Evolutionary conservation across 2,797 vertebrate genomes (phyloP).

Genomic region (Synaphobranchus kaupii): DNA sequence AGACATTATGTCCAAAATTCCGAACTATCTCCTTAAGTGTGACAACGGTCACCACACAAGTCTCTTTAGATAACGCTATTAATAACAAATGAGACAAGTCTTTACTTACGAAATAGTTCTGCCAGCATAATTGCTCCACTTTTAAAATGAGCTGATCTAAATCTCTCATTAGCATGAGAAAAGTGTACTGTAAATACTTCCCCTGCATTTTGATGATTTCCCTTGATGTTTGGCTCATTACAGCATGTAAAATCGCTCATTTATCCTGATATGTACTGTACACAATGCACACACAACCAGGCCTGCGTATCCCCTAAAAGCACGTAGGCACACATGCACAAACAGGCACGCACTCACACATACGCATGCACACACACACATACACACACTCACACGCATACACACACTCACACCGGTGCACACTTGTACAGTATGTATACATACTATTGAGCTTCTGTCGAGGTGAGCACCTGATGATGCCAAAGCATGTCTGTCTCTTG

Average conservation of each 20-base stretch:
- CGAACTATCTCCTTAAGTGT: too few species aligned
- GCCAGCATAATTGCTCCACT: not conserved
- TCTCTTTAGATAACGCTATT: not conserved
- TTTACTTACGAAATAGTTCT: not conserved
- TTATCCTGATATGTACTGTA: not conserved
- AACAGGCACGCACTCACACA: not conserved
- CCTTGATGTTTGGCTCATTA: not conserved
- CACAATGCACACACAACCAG: not conserved
- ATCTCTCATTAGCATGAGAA: not conserved
- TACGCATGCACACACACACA: not conserved
- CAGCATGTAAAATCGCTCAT: not conserved
- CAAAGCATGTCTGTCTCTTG: conserved; percentile 2
- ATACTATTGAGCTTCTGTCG: not conserved
- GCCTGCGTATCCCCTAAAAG: not conserved
- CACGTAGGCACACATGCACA: not conserved
- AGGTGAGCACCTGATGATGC: not conserved
- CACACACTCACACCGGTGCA: not conserved
- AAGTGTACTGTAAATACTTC: conserved; percentile 12
- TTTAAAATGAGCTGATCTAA: not conserved
- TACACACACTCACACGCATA: not conserved
- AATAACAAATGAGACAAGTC: not conserved
- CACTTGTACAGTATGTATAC: not conserved
- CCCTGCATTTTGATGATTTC: not conserved
- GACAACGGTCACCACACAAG: not conserved
- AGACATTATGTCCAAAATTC: too few species aligned